phyloP scores from a whole-genome alignment of 2,797 vertebrate genomes.

The Enteromius radiatus region DNA sequence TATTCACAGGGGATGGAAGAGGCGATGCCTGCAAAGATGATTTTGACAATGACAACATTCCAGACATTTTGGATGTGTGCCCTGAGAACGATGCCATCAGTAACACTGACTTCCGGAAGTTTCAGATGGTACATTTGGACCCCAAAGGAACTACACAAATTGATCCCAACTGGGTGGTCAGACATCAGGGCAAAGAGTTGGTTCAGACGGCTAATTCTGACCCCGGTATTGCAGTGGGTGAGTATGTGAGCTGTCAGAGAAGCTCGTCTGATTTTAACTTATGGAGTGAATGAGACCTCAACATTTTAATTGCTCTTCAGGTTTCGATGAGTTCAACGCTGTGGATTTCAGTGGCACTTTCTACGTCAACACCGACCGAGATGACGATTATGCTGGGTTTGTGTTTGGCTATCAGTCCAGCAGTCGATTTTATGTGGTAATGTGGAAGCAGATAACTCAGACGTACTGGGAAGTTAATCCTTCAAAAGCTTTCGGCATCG shows the following conservation, averaged over 20 bases:
- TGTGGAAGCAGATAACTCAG: slow-evolving; percentile 99
- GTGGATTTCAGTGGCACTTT: slow-evolving; percentile 99
- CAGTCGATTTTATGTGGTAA: slow-evolving; percentile 94
- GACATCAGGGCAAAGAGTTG: slow-evolving; percentile 96
- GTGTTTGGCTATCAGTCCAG: slow-evolving; percentile 99
- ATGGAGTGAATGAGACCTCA: background rate
- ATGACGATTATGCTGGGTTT: slow-evolving; percentile 97
- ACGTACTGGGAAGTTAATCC: slow-evolving; percentile 98
- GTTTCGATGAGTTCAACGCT: slow-evolving; percentile 87
- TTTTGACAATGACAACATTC: slow-evolving; percentile 95
- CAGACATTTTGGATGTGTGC: slow-evolving; percentile 93
- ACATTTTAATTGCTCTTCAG: slow-evolving; percentile 11
- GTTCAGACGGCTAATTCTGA: slow-evolving; percentile 98
- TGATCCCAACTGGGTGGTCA: slow-evolving; percentile 98
- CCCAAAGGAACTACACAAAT: slow-evolving; percentile 98
- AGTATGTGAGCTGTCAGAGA: slow-evolving; percentile 64
- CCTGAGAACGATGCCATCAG: slow-evolving; percentile 95
- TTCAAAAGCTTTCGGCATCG: slow-evolving; percentile 94
- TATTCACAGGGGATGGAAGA: slow-evolving; percentile 87
- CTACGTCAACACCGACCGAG: slow-evolving; percentile 97
- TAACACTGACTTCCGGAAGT: slow-evolving; percentile 95
- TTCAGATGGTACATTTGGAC: slow-evolving; percentile 98
- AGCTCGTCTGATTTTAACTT: background rate
- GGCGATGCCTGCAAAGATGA: slow-evolving; percentile 97
- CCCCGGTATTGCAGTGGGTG: slow-evolving; percentile 96